Base-by-base conservation (phyloP, 1,140 invertebrate genomes). In the Thalassaphorura encarpata region DNA sequence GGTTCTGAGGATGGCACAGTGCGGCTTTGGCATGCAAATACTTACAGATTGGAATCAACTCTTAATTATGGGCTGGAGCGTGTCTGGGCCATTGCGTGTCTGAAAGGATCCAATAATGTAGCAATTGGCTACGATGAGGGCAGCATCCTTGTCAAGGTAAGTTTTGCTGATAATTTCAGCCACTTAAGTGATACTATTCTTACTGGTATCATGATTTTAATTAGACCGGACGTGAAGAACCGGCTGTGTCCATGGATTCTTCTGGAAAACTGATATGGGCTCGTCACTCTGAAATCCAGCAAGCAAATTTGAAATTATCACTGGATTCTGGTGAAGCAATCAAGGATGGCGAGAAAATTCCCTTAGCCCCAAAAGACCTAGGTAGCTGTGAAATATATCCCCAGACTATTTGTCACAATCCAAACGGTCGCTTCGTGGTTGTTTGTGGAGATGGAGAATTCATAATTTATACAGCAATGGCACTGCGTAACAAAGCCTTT, bases 391-490 rank as follows among this genome's bases (percentile, higher is more conserved):
- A 99, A 75, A 97, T 99, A 62, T 99, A 98, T 72, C 97, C 97
- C 0, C 96, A 99, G 70, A 97, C 88, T 0, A 92, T 99, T 60
- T 85, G 89, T 21, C 97, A 99, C 68, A 99, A 97, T 76, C 92
- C 95, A 0, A 99, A 99, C 74, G 97, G 97, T 41, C 82, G 81
- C 45, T 99, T 99, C 75, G 86, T 99, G 2, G 96, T 97, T 3
- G 95, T 99, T 8, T 99, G 97, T 73, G 97, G 97, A 11, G 97
- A 99, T 74, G 97, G 96, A 0, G 97, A 99, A 71, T 99, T 97
- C 70, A 99, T 99, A 16, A 97, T 99, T 64, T 99, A 99, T 72
- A 99, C 97, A 0, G 92, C 96, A 0, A 97, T 99, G 91, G 95
- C 94, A 0, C 75, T 99, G 31, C 80, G 97, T 42, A 99, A 99